Evolutionary conservation across 2,888 invertebrate genomes (phyloP), one percentile per base, ranked within the genome.

Genomic region (Melanostoma scalare): DNA sequence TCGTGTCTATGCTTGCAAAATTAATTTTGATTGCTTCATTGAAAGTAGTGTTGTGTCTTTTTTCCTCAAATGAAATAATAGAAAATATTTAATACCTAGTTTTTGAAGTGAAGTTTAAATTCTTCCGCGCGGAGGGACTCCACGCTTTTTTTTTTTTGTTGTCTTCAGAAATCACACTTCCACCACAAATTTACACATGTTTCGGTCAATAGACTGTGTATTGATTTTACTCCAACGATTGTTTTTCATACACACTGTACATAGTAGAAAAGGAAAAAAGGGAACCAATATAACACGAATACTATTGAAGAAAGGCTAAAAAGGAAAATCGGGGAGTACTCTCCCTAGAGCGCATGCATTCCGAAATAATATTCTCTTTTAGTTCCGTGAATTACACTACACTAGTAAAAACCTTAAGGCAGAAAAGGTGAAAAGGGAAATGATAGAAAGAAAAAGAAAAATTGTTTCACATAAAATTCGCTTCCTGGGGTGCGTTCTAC

Each of bases 321-420:
- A 56, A 50, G 48, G 48, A 72, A 76, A 60, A 68, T 61, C 46
- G 61, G 80, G 72, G 76, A 76, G 67, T 50, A 67, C 61, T 38
- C 42, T 55, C 38, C 55, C 72, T 76, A 72, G 6, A 72, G 81
- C 81, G 81, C 81, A 81, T 81, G 81, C 48, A 76, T 76, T 53
- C 42, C 30, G 67, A 38, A 38, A 61, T 53, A 50, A 20, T 42
- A 3, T 36, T 10, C 35, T 80, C 63, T 80, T 46, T 55, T 9
- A 30, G 8, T 4, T 38, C 46, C 10, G 33, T 46, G 63, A 68
- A 53, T 67, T 67, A 52, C 72, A 48, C 58, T 67, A 52, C 72
- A 48, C 58, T 46, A 74, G 40, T 46, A 61, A 75, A 75, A 20
- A 71, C 60, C n/a, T 36, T 36, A 67, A 76, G n/a, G 44, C 38